phyloP scores from a whole-genome alignment of 2,797 vertebrate genomes.

The Phrynocephalus guinanensis region DNA sequence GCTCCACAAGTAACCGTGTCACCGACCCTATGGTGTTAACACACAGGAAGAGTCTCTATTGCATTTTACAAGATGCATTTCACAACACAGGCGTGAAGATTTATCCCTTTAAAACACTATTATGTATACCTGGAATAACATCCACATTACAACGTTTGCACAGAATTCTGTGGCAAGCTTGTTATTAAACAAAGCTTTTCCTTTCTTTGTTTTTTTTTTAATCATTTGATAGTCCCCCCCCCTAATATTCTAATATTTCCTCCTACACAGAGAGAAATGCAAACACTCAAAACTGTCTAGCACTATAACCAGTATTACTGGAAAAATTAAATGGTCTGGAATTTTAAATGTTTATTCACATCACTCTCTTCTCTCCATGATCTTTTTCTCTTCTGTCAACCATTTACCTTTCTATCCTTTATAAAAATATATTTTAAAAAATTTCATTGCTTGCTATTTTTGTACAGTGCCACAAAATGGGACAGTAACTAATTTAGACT shows the following conservation, averaged over 20 bases:
- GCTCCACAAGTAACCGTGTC: neutral
- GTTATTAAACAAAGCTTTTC: neutral
- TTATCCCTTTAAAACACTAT: neutral
- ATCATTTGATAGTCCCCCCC: no score
- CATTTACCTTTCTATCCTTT: neutral
- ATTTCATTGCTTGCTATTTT: neutral
- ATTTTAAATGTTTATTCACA: neutral
- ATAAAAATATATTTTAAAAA: neutral
- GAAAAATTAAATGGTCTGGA: neutral
- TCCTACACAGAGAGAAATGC: neutral
- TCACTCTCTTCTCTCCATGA: neutral
- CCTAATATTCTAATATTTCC: no score
- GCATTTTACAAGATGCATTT: neutral
- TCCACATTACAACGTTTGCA: neutral
- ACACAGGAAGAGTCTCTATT: neutral
- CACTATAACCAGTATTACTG: neutral
- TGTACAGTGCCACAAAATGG: neutral
- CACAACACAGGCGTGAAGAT: neutral
- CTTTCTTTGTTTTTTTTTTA: neutral
- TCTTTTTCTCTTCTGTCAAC: neutral
- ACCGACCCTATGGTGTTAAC: neutral
- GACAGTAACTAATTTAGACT: neutral
- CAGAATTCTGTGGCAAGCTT: neutral
- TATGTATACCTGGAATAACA: neutral
- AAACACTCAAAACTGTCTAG: neutral